Evolutionary conservation across 37 sponge, comb jelly and placozoan genomes (phyloP).

Genomic region (Crambe crambe): DNA sequence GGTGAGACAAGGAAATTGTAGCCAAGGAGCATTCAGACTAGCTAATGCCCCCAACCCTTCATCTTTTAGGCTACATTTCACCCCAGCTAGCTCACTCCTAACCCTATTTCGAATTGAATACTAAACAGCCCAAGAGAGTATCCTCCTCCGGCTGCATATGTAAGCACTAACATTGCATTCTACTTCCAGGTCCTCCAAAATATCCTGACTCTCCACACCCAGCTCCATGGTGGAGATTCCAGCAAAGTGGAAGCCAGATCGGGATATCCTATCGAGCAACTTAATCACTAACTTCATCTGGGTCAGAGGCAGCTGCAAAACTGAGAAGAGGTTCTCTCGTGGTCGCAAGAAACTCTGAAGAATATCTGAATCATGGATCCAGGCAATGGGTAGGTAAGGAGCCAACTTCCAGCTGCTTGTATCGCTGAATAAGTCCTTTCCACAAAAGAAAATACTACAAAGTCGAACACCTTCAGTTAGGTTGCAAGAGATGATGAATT

Average conservation of each 20-base stretch:
- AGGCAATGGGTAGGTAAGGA: constrained; percentile 42
- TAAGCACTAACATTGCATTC: too few species aligned
- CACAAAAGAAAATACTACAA: constrained; percentile 49
- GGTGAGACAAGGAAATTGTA: too few species aligned
- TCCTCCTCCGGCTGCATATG: too few species aligned
- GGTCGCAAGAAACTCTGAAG: constrained; percentile 10
- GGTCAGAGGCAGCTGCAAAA: not conserved
- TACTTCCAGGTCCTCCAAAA: not conserved
- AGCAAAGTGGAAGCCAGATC: constrained; percentile 43
- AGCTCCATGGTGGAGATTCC: constrained; percentile 31
- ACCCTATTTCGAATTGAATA: too few species aligned
- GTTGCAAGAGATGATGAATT: constrained; percentile 14
- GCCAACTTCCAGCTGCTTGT: constrained; percentile 10
- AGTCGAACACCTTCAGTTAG: constrained; percentile 35
- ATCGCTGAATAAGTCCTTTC: constrained; percentile 71
- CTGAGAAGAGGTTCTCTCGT: constrained; percentile 27
- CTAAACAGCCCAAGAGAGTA: too few species aligned
- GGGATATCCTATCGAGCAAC: constrained; percentile 45
- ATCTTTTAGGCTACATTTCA: too few species aligned
- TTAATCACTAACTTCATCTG: constrained; percentile 32
- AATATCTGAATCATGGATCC: constrained; percentile 37
- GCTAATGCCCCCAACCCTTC: too few species aligned
- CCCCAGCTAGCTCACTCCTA: too few species aligned
- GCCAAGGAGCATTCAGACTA: too few species aligned
- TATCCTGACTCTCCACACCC: not conserved